These are phyloP conservation scores for Aeoliscus strigatus DNA, from an alignment of 2,797 vertebrate species.

Conservation along the genomic window DNA sequence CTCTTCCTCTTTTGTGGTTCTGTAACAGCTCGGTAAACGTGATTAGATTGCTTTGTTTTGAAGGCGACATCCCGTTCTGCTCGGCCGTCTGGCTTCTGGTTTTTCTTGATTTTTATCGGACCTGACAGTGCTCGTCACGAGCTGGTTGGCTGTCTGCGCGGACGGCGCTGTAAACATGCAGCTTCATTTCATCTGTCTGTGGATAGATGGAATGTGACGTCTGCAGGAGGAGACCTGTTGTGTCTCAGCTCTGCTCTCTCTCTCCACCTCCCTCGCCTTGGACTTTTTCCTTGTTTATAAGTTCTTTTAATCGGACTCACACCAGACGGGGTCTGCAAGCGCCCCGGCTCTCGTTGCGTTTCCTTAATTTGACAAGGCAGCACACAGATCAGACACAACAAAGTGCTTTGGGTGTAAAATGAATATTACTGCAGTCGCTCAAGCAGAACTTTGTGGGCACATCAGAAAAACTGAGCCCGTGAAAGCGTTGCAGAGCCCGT, in stretches of 20 bases:
- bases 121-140: constrained; percentile 6
- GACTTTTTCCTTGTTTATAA: background rate
- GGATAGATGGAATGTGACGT: constrained; percentile 41
- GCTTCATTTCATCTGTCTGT: constrained; percentile 19
- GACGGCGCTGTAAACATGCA: constrained; percentile 12
- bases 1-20: background rate
- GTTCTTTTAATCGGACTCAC: too few relatives aligned
- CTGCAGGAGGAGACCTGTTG: constrained; percentile 10
- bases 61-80: constrained; percentile 25
- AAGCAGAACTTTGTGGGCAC: constrained; percentile 22
- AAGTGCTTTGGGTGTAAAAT: constrained; percentile 10
- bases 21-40: constrained; percentile 18
- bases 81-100: constrained; percentile 12
- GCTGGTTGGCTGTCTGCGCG: constrained; percentile 16
- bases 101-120: constrained; percentile 16
- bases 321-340: constrained; percentile 1
- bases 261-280: background rate
- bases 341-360: background rate
- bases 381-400: constrained; percentile 5
- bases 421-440: constrained; percentile 17
- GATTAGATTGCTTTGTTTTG: constrained; percentile 20
- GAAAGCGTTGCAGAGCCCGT: too few relatives aligned
- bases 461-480: constrained; percentile 35
- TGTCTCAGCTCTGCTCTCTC: background rate
- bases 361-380: constrained; percentile 10